Percentiles rank a stretch among this genome's conserved stretches.
These are phyloP conservation scores for Aphelenchoides avenae DNA, from an alignment of 1,140 invertebrate species.

Conservation along the genomic window DNA sequence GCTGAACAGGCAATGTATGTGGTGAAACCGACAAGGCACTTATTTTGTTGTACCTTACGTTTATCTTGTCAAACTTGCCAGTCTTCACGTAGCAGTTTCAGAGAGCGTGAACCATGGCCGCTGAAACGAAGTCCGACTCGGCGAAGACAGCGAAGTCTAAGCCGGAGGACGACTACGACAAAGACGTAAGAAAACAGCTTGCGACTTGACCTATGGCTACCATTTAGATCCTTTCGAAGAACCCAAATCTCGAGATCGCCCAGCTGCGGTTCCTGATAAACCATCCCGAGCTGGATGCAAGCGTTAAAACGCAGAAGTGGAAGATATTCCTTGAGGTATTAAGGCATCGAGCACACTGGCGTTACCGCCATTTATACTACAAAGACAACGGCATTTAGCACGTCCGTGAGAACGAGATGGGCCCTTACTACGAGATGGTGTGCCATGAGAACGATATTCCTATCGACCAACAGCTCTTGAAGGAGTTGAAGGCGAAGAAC, in stretches of 20 bases:
- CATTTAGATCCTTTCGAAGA: constrained; percentile 37
- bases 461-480: constrained; percentile 71
- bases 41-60: no score
- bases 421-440: constrained; percentile 91
- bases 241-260: constrained; percentile 53
- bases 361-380: background rate
- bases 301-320: background rate
- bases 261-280: constrained; percentile 50
- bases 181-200: no score
- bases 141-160: no score
- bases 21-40: no score
- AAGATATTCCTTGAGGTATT: background rate
- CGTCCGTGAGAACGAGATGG: constrained; percentile 70
- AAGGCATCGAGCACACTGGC: background rate
- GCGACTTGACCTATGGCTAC: no score
- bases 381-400: constrained; percentile 26
- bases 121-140: no score
- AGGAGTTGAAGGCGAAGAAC: constrained; percentile 80
- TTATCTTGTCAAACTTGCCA: no score
- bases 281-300: constrained; percentile 44
- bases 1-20: no score
- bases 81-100: no score
- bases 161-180: no score
- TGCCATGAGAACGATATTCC: constrained; percentile 67
- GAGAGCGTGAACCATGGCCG: no score